Percentiles rank a stretch among this genome's conserved stretches.
Evolutionary conservation across 2,888 invertebrate species (phyloP).

Genomic region (Cryptus armator): DNA sequence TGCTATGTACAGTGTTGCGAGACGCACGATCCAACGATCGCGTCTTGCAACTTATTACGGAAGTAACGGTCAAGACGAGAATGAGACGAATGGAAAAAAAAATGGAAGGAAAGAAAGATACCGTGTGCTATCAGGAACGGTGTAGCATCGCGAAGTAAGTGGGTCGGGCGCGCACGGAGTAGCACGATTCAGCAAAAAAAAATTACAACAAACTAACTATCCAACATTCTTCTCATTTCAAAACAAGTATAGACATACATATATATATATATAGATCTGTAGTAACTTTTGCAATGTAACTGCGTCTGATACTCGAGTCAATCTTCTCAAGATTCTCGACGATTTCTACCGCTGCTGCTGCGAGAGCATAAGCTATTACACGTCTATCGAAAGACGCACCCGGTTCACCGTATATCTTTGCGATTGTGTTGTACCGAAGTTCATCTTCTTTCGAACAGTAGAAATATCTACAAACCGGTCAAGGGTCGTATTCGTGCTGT

Average conservation of each 20-base stretch:
- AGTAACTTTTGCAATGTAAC: background rate
- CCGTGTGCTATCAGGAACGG: slow-evolving; percentile 56
- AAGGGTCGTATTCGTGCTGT: slow-evolving; percentile 55
- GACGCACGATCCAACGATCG: slow-evolving; percentile 38
- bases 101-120: slow-evolving; percentile 38
- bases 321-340: background rate
- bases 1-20: slow-evolving; percentile 26
- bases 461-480: slow-evolving; percentile 42
- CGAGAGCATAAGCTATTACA: background rate
- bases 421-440: background rate
- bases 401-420: background rate
- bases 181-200: slow-evolving; percentile 38
- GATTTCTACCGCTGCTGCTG: background rate
- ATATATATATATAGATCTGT: background rate
- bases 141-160: slow-evolving; percentile 61
- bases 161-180: slow-evolving; percentile 47
- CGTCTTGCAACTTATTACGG: slow-evolving; percentile 63
- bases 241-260: background rate
- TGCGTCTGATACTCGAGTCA: slow-evolving; percentile 9
- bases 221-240: slow-evolving; percentile 18
- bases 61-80: slow-evolving; percentile 64
- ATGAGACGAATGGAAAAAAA: slow-evolving; percentile 20
- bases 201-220: background rate
- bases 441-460: background rate
- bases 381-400: slow-evolving; percentile 1